These are phyloP conservation scores for Antechinus stuartii DNA, from an alignment of 2,113 vertebrate species.

Conservation along the genomic window DNA sequence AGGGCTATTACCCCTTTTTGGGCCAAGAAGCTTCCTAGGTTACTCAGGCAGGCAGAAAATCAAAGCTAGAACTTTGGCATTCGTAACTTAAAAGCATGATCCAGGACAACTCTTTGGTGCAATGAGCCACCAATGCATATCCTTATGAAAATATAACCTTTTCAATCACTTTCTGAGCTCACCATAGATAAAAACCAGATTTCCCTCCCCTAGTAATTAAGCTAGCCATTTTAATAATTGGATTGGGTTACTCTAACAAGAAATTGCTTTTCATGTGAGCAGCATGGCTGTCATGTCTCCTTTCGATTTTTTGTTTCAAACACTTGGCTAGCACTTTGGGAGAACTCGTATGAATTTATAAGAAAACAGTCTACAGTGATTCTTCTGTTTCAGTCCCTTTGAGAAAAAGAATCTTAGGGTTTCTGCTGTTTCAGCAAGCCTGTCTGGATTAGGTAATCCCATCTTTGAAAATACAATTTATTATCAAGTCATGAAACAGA, in stretches of 20 bases:
- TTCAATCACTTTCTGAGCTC: constrained; percentile 47
- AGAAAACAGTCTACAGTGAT: constrained; percentile 5
- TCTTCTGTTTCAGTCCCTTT: constrained; percentile 50
- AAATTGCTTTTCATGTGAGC: neutral
- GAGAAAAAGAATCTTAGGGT: neutral
- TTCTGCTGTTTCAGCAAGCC: constrained; percentile 44
- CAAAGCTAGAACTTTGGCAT: neutral
- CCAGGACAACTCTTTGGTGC: constrained; percentile 5
- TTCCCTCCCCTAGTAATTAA: constrained; percentile 41
- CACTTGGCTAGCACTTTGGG: constrained; percentile 41
- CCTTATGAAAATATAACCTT: constrained; percentile 65
- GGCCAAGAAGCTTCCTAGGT: neutral
- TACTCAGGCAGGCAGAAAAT: neutral
- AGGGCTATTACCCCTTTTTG: neutral
- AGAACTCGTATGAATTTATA: constrained; percentile 15
- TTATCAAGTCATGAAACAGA: constrained; percentile 71
- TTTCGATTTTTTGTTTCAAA: constrained; percentile 60
- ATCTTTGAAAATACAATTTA: constrained; percentile 67
- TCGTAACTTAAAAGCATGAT: neutral
- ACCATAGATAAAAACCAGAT: neutral
- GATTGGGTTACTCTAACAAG: neutral
- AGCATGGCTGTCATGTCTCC: neutral
- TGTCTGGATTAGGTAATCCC: constrained; percentile 61
- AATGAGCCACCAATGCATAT: neutral
- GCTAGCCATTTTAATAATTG: neutral